These are phyloP conservation scores for Ctenopoma kingsleyae DNA, from an alignment of 2,797 vertebrate genomes.

Conservation along the genomic window DNA sequence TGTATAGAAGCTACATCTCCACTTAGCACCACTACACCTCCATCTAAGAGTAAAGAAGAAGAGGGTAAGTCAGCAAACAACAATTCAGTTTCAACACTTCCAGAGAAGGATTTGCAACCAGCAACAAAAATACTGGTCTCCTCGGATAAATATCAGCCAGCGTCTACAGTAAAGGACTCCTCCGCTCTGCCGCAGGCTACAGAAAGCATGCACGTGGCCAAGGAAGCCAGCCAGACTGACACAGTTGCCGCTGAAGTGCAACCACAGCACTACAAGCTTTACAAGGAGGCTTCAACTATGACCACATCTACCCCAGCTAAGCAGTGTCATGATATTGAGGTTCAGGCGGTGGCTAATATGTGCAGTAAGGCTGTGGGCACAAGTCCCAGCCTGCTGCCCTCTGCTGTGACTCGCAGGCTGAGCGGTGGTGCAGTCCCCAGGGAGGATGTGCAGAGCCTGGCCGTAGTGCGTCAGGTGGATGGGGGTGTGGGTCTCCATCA, in stretches of 20 bases:
- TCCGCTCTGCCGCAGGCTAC: constrained; percentile 46
- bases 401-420: constrained; percentile 69
- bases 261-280: constrained; percentile 73
- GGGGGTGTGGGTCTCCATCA: constrained; percentile 51
- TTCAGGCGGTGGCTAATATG: constrained; percentile 90
- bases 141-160: constrained; percentile 58
- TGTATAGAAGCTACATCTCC: constrained; percentile 31
- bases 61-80: constrained; percentile 20
- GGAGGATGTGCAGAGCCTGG: constrained; percentile 85
- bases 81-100: constrained; percentile 28
- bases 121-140: constrained; percentile 47
- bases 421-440: constrained; percentile 40
- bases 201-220: constrained; percentile 49
- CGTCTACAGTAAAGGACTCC: constrained; percentile 43
- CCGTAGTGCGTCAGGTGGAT: constrained; percentile 79
- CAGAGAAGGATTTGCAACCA: constrained; percentile 51
- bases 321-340: constrained; percentile 88
- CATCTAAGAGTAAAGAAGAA: constrained; percentile 27
- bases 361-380: constrained; percentile 91
- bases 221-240: constrained; percentile 42
- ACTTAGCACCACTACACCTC: constrained; percentile 17
- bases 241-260: constrained; percentile 51
- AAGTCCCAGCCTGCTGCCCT: constrained; percentile 91
- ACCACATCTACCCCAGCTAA: constrained; percentile 77
- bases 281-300: constrained; percentile 93